A percentile compares a stretch with the other conserved stretches of the same genome.
These are phyloP conservation scores for Eutrigla gurnardus DNA, from an alignment of 2,797 vertebrate species.

Conservation along the genomic window DNA sequence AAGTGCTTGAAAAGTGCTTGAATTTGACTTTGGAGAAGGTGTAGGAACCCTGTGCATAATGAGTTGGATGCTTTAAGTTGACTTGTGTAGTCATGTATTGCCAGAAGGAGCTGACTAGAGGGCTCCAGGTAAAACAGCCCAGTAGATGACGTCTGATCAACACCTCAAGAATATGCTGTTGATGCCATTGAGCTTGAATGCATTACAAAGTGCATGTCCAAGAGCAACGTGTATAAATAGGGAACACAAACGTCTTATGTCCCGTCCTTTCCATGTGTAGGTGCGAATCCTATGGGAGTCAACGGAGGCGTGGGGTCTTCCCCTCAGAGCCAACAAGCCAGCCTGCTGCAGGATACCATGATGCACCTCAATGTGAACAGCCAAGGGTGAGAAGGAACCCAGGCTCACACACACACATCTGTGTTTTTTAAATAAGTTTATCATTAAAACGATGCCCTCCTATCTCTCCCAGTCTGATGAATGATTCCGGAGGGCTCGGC, in stretches of 20 bases:
- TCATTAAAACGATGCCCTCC: not conserved
- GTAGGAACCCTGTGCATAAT: no score
- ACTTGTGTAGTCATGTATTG: not conserved
- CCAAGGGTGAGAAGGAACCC: constrained; percentile 87
- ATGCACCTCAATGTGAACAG: constrained; percentile 94
- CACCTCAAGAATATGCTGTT: not conserved
- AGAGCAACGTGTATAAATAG: not conserved
- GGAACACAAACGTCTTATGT: not conserved
- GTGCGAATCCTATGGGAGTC: constrained; percentile 91
- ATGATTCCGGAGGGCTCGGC: constrained; percentile 89
- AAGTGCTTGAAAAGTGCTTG: no score
- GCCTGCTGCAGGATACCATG: constrained; percentile 93
- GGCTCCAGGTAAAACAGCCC: not conserved
- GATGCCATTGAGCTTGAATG: not conserved
- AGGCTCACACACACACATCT: not conserved
- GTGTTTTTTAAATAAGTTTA: not conserved
- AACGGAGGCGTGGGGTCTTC: constrained; percentile 92
- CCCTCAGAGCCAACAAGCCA: constrained; percentile 84
- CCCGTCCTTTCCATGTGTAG: constrained; percentile 54
- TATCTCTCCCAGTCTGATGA: constrained; percentile 85
- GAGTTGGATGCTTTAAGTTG: no score
- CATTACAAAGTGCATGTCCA: not conserved
- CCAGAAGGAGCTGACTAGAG: not conserved
- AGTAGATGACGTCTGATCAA: not conserved
- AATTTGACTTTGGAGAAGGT: no score